These are phyloP conservation scores for Erebia ligea DNA, from an alignment of 2,888 invertebrate species.

Conservation along the genomic window DNA sequence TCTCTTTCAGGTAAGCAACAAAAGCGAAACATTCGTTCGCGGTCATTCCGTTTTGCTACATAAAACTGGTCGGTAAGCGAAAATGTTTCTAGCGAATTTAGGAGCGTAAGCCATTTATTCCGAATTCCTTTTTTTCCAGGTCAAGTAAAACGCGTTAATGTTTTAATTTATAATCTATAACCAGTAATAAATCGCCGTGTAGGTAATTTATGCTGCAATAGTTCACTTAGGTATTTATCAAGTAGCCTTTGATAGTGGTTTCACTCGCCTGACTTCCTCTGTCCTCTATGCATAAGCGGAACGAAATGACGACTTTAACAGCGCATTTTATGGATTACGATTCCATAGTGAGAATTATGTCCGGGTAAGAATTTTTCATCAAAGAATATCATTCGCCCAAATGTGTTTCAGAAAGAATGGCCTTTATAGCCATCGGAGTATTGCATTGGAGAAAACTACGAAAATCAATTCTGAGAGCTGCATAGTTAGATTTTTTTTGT, in stretches of 20 bases:
- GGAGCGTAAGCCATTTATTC: constrained; percentile 3
- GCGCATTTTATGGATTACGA: constrained; percentile 12
- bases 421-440: background rate
- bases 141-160: constrained; percentile 31
- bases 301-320: constrained; percentile 4
- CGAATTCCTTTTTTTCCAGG: constrained; percentile 28
- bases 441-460: background rate
- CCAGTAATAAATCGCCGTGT: constrained; percentile 16
- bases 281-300: constrained; percentile 9
- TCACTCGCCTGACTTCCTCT: constrained; percentile 1
- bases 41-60: constrained; percentile 23
- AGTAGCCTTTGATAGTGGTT: background rate
- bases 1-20: constrained; percentile 39
- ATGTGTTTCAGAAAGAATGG: background rate
- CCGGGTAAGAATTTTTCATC: background rate
- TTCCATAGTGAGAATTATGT: constrained; percentile 1
- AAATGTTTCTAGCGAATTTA: constrained; percentile 10
- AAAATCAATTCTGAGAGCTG: background rate
- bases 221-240: constrained; percentile 1
- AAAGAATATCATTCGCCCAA: background rate
- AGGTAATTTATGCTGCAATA: constrained; percentile 10
- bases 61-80: constrained; percentile 24
- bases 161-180: constrained; percentile 24
- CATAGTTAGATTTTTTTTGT: background rate
- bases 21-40: constrained; percentile 20